phyloP scores from a whole-genome alignment of 1,140 invertebrate species.

The Danaus melanippus region DNA sequence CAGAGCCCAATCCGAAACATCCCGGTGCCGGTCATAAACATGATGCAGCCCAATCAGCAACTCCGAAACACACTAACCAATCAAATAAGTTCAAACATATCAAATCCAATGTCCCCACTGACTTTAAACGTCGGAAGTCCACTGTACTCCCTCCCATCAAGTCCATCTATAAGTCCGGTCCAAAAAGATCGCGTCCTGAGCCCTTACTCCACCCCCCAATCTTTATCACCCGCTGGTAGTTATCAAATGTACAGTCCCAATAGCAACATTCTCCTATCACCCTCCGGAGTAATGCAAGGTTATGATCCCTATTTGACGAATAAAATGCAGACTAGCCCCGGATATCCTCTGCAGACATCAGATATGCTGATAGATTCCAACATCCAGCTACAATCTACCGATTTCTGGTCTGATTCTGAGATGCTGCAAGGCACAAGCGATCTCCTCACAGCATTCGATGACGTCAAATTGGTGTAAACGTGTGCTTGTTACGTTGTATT shows the following conservation, averaged over 20 bases:
- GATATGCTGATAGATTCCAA: slow-evolving; percentile 46
- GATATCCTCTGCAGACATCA: slow-evolving; percentile 33
- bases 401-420: slow-evolving; percentile 56
- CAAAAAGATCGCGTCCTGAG: slow-evolving; percentile 50
- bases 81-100: slow-evolving; percentile 25
- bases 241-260: slow-evolving; percentile 51
- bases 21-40: slow-evolving; percentile 50
- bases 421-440: slow-evolving; percentile 51
- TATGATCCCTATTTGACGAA: slow-evolving; percentile 54
- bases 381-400: slow-evolving; percentile 33
- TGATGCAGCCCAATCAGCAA: slow-evolving; percentile 28
- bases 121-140: slow-evolving; percentile 50
- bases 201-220: slow-evolving; percentile 54
- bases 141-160: slow-evolving; percentile 53
- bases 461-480: slow-evolving; percentile 44
- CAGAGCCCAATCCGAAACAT: slow-evolving; percentile 29
- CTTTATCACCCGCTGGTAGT: slow-evolving; percentile 48
- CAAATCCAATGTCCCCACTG: slow-evolving; percentile 47
- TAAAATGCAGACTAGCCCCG: slow-evolving; percentile 56
- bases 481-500: background rate
- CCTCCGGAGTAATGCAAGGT: slow-evolving; percentile 38
- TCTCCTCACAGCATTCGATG: slow-evolving; percentile 54
- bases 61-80: slow-evolving; percentile 17
- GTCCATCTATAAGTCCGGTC: slow-evolving; percentile 49
- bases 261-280: slow-evolving; percentile 37